Evolutionary conservation across 2,888 invertebrate species (phyloP).

Genomic region (Hyles lineata): DNA sequence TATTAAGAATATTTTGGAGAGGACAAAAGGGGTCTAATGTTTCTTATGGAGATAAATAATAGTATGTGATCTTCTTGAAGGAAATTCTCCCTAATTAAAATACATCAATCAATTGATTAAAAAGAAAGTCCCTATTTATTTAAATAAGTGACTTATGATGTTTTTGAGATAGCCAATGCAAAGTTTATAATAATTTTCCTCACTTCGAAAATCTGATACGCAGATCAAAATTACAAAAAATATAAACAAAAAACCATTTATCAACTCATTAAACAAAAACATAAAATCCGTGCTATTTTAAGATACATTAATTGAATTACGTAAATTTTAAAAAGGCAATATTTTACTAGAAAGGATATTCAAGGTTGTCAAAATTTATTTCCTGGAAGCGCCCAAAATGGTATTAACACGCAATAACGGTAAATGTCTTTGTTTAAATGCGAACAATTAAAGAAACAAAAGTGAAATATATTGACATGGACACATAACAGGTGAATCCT

Average conservation of each 20-base stretch:
- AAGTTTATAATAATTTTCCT: too few relatives aligned
- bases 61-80: too few relatives aligned
- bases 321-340: neutral
- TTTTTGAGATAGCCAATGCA: too few relatives aligned
- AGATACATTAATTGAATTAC: neutral
- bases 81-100: too few relatives aligned
- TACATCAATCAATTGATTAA: too few relatives aligned
- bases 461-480: conserved; percentile 2
- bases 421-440: conserved; percentile 8
- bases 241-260: neutral
- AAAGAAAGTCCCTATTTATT: too few relatives aligned
- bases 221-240: neutral
- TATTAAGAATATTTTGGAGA: neutral
- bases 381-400: conserved; percentile 17
- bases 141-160: too few relatives aligned
- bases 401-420: conserved; percentile 7
- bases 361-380: conserved; percentile 17
- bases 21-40: neutral
- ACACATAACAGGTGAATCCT: conserved; percentile 17
- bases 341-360: neutral
- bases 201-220: neutral
- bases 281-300: neutral
- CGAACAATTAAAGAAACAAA: conserved; percentile 16
- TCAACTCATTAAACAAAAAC: neutral
- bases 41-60: too few relatives aligned